Conservation (phyloP, 2,113 vertebrate species). For the Martes martes region DNA sequence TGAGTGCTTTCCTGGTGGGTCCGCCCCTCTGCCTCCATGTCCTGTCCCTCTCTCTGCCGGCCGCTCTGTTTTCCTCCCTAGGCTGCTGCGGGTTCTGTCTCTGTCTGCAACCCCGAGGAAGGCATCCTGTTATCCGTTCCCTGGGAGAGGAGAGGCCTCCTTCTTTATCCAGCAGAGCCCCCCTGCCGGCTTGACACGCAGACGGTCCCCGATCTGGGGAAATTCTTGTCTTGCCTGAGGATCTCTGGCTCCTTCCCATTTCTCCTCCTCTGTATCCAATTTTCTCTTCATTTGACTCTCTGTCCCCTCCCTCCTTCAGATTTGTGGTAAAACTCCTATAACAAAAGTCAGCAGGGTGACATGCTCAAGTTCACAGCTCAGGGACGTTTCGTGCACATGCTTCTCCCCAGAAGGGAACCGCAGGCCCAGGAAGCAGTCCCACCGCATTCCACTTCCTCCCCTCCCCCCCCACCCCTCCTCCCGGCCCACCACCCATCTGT, state of each 20-base stretch:
- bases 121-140: background rate
- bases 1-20: background rate
- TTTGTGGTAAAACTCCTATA: background rate
- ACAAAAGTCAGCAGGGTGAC: background rate
- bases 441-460: background rate
- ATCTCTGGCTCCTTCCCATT: background rate
- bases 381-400: background rate
- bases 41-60: background rate
- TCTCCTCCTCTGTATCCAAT: background rate
- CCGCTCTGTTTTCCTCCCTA: background rate
- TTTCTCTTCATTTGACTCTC: background rate
- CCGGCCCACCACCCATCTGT: background rate
- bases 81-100: background rate
- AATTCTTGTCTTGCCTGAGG: background rate
- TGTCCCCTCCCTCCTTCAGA: background rate
- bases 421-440: background rate
- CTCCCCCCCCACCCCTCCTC: accelerated
- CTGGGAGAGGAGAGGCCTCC: background rate
- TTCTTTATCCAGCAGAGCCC: background rate
- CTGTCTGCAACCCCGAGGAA: background rate
- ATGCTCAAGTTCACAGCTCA: background rate
- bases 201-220: background rate
- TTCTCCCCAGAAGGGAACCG: background rate
- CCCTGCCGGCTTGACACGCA: accelerated
- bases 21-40: background rate